These are phyloP conservation scores for Linnaemya vulpina DNA, from an alignment of 2,888 invertebrate genomes.

Conservation along the genomic window DNA sequence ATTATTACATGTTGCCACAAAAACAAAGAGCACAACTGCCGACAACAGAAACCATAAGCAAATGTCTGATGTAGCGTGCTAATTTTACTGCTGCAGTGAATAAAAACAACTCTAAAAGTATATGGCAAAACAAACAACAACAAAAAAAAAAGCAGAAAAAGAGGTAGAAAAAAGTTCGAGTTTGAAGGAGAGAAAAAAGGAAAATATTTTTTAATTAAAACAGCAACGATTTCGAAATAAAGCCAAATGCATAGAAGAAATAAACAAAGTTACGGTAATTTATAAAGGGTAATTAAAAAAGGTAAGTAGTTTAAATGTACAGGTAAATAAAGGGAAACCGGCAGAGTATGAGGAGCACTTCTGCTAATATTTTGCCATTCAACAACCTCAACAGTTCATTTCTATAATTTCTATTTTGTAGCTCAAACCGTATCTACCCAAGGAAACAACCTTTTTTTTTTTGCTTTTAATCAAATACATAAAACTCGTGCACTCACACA, in stretches of 20 bases:
- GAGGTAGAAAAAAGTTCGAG: conserved; percentile 10
- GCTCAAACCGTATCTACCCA: conserved; percentile 17
- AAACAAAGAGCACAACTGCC: too few relatives aligned
- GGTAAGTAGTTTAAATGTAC: conserved; percentile 59
- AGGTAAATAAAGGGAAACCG: conserved; percentile 18
- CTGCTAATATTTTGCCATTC: conserved; percentile 36
- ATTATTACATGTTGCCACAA: too few relatives aligned
- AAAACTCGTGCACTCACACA: background rate
- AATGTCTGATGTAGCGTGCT: background rate
- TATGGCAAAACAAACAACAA: background rate
- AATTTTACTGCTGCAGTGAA: background rate
- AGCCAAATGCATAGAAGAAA: conserved; percentile 47
- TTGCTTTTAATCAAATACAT: background rate
- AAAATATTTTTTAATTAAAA: conserved; percentile 67
- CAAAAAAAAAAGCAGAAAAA: background rate
- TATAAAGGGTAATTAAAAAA: conserved; percentile 70
- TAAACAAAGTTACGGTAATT: conserved; percentile 69
- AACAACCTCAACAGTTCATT: conserved; percentile 23
- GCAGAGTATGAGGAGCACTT: background rate
- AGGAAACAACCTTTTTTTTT: background rate
- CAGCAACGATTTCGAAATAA: conserved; percentile 63
- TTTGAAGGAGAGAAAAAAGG: conserved; percentile 45
- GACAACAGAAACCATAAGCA: background rate
- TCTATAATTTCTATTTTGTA: conserved; percentile 14
- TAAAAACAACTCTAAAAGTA: conserved; percentile 19